phyloP scores from a whole-genome alignment of 2,888 invertebrate genomes.

The Octodonta nipae region DNA sequence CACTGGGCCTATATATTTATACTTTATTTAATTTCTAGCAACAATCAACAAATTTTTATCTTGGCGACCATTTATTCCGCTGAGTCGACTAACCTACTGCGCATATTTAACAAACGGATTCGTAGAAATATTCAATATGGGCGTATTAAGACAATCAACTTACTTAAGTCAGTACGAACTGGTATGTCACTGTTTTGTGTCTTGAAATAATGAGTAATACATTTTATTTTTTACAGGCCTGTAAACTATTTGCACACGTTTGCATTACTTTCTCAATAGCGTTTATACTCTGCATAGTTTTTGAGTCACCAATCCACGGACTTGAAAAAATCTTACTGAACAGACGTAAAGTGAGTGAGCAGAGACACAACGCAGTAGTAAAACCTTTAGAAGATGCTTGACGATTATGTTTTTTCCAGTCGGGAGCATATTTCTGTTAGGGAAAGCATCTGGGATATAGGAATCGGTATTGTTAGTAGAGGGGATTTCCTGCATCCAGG shows the following conservation, averaged over 20 bases:
- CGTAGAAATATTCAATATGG: conserved; percentile 51
- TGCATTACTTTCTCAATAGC: conserved; percentile 49
- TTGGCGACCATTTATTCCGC: conserved; percentile 49
- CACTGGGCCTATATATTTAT: background rate
- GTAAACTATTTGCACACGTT: conserved; percentile 45
- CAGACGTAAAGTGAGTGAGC: conserved; percentile 21
- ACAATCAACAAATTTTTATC: conserved; percentile 42
- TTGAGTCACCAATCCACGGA: conserved; percentile 60
- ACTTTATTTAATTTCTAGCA: conserved; percentile 33
- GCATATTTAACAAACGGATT: conserved; percentile 61
- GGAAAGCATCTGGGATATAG: too few species aligned
- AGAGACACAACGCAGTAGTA: conserved; percentile 5
- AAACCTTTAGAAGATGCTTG: conserved; percentile 6
- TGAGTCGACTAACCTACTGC: conserved; percentile 57
- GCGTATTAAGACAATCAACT: conserved; percentile 45
- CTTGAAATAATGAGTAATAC: background rate
- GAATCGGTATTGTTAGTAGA: too few species aligned
- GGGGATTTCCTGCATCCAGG: too few species aligned
- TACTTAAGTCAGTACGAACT: conserved; percentile 48
- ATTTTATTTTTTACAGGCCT: conserved; percentile 36
- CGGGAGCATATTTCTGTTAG: too few species aligned
- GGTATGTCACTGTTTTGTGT: conserved; percentile 35
- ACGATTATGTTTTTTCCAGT: too few species aligned
- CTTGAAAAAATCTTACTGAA: conserved; percentile 53
- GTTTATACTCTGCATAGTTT: conserved; percentile 48